These are phyloP conservation scores for Myoxocephalus aenaeus DNA, from an alignment of 2,797 vertebrate species.

Conservation along the genomic window DNA sequence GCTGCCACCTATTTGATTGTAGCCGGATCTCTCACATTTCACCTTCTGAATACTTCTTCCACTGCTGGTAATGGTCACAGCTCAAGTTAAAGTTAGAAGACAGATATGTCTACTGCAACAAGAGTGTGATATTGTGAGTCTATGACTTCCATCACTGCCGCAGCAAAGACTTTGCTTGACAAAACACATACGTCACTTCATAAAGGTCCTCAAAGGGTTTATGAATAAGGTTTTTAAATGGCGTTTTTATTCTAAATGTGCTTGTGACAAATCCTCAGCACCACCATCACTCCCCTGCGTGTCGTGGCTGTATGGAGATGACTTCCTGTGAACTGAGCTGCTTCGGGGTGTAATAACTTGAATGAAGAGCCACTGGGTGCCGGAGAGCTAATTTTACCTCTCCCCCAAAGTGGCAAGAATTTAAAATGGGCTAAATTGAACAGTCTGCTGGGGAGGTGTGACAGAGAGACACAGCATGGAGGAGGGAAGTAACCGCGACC, in stretches of 20 bases:
- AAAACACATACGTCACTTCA: neutral
- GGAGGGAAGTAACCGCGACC: slow-evolving; percentile 11
- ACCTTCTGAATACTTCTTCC: neutral
- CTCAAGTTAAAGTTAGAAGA: neutral
- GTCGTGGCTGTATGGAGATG: neutral
- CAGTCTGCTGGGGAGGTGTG: slow-evolving; percentile 21
- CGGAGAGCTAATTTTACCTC: slow-evolving; percentile 46
- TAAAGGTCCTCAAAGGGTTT: neutral
- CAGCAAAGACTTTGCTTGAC: neutral
- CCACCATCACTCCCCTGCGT: neutral
- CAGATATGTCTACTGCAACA: neutral
- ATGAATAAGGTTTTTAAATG: slow-evolving; percentile 24
- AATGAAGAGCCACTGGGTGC: slow-evolving; percentile 29
- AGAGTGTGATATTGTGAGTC: neutral
- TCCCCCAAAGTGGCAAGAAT: slow-evolving; percentile 27
- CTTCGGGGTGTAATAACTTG: slow-evolving; percentile 55
- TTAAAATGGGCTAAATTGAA: slow-evolving; percentile 38
- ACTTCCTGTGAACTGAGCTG: slow-evolving; percentile 19
- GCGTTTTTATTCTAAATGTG: slow-evolving; percentile 8
- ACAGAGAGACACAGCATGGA: slow-evolving; percentile 19
- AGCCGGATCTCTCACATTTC: no score
- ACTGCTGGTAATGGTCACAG: neutral
- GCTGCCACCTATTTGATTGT: no score
- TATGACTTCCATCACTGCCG: neutral
- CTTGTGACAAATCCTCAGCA: slow-evolving; percentile 39